Evolutionary conservation across 2,113 vertebrate genomes (phyloP), one percentile per base, ranked within the genome.

Genomic region (Xenopus tropicalis): DNA sequence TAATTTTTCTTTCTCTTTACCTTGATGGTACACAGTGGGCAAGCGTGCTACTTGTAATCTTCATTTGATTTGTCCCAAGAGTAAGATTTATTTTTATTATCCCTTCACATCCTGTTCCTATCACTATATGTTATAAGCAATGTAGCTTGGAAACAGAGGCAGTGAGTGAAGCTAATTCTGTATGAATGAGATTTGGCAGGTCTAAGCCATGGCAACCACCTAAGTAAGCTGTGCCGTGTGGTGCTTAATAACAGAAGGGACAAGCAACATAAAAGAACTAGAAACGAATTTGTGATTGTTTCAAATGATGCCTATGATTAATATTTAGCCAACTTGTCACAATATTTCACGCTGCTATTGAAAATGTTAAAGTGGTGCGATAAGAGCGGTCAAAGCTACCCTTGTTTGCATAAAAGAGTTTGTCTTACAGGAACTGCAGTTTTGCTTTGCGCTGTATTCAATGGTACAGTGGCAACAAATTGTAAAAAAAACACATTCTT

Each of bases 141-240:
- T 42, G 44, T 71, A 77, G 5, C 42, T 72, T 81, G 52, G 61
- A 81, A 78, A 80, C 12, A 73, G 69, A 75, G 72, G 2, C 14
- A 69, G 3, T 75, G 69, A 78, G 79, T 56, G 80, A 72, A 79
- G 66, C n/a, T n/a, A 79, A n/a, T 64, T 74, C 23, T 69, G 21
- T 21, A 68, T 81, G 78, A 84, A 80, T 81, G 56, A 79, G 54
- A 70, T 23, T 71, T 77, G 72, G 58, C 13, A 63, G 61, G 17
- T 61, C 5, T 59, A 24, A 78, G 14, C 25, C 80, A 79, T 83
- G 82, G 79, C 72, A 83, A 79, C 76, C 58, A 80, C 61, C 23
- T 56, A 66, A 77, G 70, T 14, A 79, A 20, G 51, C 51, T 56
- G 23, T 19, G 48, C 48, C 37, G 21, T 23, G 19, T 42, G 25